Conservation (phyloP, 1,140 invertebrate species). For the Apis cerana region DNA sequence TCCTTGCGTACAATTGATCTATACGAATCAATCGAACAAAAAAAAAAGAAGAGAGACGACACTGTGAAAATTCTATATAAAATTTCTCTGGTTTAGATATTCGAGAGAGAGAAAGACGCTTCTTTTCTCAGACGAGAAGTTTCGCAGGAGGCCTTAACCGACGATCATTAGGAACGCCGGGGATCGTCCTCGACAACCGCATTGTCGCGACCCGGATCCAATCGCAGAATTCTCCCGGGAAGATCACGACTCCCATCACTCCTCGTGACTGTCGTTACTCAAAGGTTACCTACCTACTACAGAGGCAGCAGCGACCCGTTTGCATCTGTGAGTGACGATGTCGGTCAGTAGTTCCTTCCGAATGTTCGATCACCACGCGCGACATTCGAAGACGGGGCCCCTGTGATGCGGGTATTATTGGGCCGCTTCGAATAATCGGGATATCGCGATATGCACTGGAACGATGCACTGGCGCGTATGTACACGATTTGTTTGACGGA, state of each 20-base stretch:
- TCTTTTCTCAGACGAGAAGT: neutral
- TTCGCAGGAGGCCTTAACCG: conserved; percentile 48
- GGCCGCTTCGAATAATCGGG: neutral
- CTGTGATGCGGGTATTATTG: neutral
- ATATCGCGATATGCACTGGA: neutral
- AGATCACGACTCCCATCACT: conserved; percentile 58
- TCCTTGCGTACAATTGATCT: neutral
- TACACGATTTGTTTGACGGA: neutral
- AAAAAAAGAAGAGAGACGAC: neutral
- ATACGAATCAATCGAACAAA: neutral
- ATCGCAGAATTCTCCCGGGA: conserved; percentile 58
- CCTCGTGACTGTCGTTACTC: conserved; percentile 58
- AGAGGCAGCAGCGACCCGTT: conserved; percentile 19
- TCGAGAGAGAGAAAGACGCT: neutral
- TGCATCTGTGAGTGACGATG: conserved; percentile 24
- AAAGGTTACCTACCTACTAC: conserved; percentile 47
- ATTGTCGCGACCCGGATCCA: conserved; percentile 67
- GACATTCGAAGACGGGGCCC: neutral
- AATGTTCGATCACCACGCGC: conserved; percentile 27
- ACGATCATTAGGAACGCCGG: conserved; percentile 63
- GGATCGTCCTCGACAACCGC: conserved; percentile 31
- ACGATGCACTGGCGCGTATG: no score
- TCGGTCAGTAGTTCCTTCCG: conserved; percentile 54
- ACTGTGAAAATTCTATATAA: neutral
- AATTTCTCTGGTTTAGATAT: neutral